Percentiles rank a stretch among this genome's conserved stretches.
These are phyloP conservation scores for Pagetopsis macropterus DNA, from an alignment of 2,797 vertebrate species.

Conservation along the genomic window DNA sequence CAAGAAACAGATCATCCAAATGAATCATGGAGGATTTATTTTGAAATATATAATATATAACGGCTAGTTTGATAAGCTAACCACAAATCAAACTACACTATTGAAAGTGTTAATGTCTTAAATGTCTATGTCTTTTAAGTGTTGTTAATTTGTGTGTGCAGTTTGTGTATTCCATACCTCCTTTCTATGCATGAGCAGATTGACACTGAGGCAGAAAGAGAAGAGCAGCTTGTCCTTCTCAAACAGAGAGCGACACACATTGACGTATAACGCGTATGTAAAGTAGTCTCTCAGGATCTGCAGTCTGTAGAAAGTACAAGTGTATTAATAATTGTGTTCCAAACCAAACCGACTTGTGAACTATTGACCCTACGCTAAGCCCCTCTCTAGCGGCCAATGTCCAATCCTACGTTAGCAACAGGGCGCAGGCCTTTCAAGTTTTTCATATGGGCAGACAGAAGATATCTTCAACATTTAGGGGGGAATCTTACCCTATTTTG, in stretches of 20 bases:
- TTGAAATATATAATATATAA: conserved; percentile 12
- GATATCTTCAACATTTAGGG: too few relatives aligned
- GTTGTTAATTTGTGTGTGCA: conserved; percentile 13
- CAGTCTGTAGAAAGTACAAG: conserved; percentile 75
- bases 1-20: conserved; percentile 19
- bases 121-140: background rate
- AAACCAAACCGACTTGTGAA: conserved; percentile 6
- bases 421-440: too few relatives aligned
- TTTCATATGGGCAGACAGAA: too few relatives aligned
- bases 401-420: too few relatives aligned
- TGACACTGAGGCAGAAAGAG: conserved; percentile 89
- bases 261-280: conserved; percentile 88
- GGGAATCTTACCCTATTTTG: too few relatives aligned
- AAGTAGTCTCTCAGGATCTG: conserved; percentile 91
- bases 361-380: background rate
- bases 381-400: too few relatives aligned
- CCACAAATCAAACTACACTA: conserved; percentile 6
- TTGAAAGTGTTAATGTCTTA: background rate
- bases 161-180: conserved; percentile 72
- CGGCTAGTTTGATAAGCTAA: conserved; percentile 13
- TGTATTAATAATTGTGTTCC: conserved; percentile 30
- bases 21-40: background rate
- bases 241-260: conserved; percentile 90
- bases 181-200: conserved; percentile 85
- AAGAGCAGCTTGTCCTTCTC: conserved; percentile 95